phyloP scores from a whole-genome alignment of 1,140 invertebrate species.

The Lamellibrachia luymesi region DNA sequence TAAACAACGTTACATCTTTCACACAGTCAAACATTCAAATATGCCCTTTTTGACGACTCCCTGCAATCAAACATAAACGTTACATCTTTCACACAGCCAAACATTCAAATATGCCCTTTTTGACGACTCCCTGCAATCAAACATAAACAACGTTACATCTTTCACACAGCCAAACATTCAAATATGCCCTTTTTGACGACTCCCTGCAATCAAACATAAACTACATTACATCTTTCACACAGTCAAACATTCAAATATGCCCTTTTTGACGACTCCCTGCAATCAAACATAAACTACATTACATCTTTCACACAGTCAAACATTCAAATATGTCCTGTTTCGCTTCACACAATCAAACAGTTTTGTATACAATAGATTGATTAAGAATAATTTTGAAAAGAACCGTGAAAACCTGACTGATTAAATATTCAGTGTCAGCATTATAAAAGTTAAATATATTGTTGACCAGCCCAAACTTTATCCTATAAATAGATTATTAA shows the following conservation, averaged over 20 bases:
- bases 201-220: background rate
- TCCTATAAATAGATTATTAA: too few species aligned
- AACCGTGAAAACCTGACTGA: too few species aligned
- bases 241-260: background rate
- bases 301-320: constrained; percentile 2
- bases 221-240: background rate
- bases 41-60: background rate
- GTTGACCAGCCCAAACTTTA: too few species aligned
- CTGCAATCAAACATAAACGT: background rate
- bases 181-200: too few species aligned
- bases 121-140: too few species aligned
- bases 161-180: background rate
- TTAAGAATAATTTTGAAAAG: too few species aligned
- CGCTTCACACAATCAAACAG: background rate
- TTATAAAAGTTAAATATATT: too few species aligned
- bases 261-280: too few species aligned
- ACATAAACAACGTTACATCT: too few species aligned
- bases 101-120: background rate
- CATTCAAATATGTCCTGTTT: background rate
- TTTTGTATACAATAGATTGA: too few species aligned
- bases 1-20: background rate
- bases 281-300: background rate
- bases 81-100: too few species aligned
- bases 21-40: background rate
- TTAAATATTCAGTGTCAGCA: too few species aligned